phyloP scores from a whole-genome alignment of 2,113 vertebrate species.

The Cryptotis parvus region DNA sequence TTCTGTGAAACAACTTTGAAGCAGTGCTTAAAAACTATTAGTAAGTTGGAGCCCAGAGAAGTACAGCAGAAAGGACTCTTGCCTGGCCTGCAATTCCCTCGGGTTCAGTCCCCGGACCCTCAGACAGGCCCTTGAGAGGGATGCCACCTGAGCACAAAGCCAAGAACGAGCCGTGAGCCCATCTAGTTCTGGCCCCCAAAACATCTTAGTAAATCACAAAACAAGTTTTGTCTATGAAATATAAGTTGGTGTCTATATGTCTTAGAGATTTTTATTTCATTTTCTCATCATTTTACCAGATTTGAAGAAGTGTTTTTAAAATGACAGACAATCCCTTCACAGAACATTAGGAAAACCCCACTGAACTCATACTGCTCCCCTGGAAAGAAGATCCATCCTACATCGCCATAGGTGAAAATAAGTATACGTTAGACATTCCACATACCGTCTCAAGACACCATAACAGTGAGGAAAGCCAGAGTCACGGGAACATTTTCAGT shows the following conservation, averaged over 20 bases:
- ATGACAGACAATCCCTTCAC: not conserved
- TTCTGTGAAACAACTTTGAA: not conserved
- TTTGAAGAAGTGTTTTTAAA: constrained; percentile 46
- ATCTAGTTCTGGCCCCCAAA: too few species aligned
- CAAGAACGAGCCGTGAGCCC: too few species aligned
- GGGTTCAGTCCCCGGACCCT: too few species aligned
- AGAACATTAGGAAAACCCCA: not conserved
- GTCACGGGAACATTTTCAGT: constrained; percentile 27
- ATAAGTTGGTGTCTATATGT: not conserved
- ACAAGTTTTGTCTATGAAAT: not conserved
- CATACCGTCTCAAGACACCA: not conserved
- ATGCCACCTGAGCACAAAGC: too few species aligned
- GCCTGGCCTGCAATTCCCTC: too few species aligned
- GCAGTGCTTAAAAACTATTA: too few species aligned
- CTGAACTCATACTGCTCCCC: not conserved
- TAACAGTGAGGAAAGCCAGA: constrained; percentile 2
- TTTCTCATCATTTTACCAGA: constrained; percentile 34
- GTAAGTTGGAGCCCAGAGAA: too few species aligned
- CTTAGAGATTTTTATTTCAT: not conserved
- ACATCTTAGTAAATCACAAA: not conserved
- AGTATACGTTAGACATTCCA: not conserved
- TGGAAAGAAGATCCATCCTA: not conserved
- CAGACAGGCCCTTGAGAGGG: too few species aligned
- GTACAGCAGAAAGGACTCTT: too few species aligned
- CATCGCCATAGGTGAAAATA: not conserved